Percentiles rank a stretch among this genome's conserved stretches.
Evolutionary conservation across 2,113 vertebrate species (phyloP).

Genomic region (Gnathonemus longibarbis): DNA sequence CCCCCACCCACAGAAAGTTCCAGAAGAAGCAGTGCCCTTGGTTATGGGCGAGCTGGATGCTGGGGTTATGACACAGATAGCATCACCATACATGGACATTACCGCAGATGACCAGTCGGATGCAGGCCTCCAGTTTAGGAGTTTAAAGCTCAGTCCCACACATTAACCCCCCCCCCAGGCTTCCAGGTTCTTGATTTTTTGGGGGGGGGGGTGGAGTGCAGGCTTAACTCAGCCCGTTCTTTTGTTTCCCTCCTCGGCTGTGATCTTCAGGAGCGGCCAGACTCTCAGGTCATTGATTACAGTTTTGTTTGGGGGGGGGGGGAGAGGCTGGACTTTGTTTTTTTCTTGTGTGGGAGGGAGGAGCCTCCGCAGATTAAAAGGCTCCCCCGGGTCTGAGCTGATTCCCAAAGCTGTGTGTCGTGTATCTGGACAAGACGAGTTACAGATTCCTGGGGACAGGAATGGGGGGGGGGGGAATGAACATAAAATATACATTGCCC

Average conservation of each 20-base stretch:
- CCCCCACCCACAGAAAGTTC: background rate
- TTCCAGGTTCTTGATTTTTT: background rate
- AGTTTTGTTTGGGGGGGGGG: background rate
- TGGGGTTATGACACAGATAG: constrained; percentile 5
- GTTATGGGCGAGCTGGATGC: constrained; percentile 22
- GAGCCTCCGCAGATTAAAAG: constrained; percentile 17
- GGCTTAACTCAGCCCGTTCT: background rate
- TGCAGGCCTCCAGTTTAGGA: background rate
- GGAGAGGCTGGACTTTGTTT: background rate
- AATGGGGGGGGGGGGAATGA: background rate
- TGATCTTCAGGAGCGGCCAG: background rate
- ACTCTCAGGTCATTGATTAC: background rate
- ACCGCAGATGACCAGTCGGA: background rate
- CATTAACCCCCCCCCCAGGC: background rate
- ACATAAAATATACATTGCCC: constrained; percentile 38
- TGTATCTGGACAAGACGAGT: constrained; percentile 7
- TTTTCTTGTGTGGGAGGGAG: background rate
- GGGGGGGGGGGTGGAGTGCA: background rate
- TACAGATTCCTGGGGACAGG: constrained; percentile 17
- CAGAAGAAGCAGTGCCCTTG: background rate
- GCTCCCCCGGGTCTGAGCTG: background rate
- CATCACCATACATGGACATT: background rate
- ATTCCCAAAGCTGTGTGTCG: constrained; percentile 14
- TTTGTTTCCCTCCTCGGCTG: background rate
- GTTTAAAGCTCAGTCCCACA: background rate